Base-by-base conservation (phyloP, 2,797 vertebrate species). In the Microtus obscurus region DNA sequence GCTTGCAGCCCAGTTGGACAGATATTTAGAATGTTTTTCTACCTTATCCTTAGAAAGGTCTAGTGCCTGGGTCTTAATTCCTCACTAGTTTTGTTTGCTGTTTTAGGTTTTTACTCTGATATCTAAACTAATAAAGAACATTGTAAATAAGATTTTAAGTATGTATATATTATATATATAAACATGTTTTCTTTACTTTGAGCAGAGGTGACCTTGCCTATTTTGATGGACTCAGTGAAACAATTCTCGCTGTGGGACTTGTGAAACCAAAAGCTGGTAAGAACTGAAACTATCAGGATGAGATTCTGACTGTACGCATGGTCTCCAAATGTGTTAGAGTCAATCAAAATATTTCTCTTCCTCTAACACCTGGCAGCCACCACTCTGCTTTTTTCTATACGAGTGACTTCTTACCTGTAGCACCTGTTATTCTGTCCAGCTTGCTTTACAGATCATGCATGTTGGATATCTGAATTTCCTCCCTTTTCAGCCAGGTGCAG, bases 171-270 rank as follows among this genome's bases (percentile, higher is more conserved):
- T 82, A 2, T 74, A 0, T 86, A 0, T 96, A 0, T 94, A 89
- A 94, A 19, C 67, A 90, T 19, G 71, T 96, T 95, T 95, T 93
- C 48, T 90, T 96, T 71, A 27, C 48, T 73, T 0, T 79, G 98
- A 95, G 65, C 98, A 99, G 99, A 80, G 99, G 99, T 85, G 99
- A 99, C 90, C 99, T 99, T 95, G 99, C 99, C 85, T 99, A 99
- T 98, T 99, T 99, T 98, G 99, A 99, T 98, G 99, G 99, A 12
- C 99, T 99, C 77, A 99, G 99, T 98, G 99, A 99, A 98, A 99
- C 99, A 5, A 99, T 99, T 96, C 98, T 99, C 96, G 99, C 99
- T 34, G 99, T 99, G 9, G 99, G 99, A 6, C 98, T 99, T 53
- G 99, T 99, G 78, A 99, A 99, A 98, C 99, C 99, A 92, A 99